Evolutionary conservation across 2,797 vertebrate species (phyloP), one percentile per base, ranked within the genome.

Genomic region (Chaetodon trifasciatus): DNA sequence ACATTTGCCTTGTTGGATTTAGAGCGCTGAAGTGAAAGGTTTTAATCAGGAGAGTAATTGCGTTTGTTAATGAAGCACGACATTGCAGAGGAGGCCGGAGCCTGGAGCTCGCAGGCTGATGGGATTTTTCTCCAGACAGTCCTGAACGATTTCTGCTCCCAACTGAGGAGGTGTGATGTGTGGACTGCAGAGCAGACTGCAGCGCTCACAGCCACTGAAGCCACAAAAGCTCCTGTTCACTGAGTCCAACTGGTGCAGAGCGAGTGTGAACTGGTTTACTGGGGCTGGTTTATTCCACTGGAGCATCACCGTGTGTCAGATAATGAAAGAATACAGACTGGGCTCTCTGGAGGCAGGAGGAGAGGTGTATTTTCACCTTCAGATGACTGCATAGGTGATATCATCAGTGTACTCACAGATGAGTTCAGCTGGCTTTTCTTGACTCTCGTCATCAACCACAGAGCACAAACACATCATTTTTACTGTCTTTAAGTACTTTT

Each of bases 31-130:
- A 89, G 84, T 84, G 81, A 88, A 79, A 87, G 84, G 78, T 78
- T 88, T 89, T 90, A 91, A 88, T 89, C 86, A 81, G 79, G 70
- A 84, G 82, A 86, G 81, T 88, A 87, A 90, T 89, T 89, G 86
- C 73, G 73, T 83, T 88, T 61, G 81, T 88, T 90, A 88, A 91
- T 89, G 87, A 89, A 88, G 83, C 86, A 83, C 84, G 64, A 85
- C 76, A 64, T 53, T 83, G 73, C 69, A 58, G 67, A 76, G 81
- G 77, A 79, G 80, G 72, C 56, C 47, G 32, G 9, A 81, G 83
- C 76, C 74, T 15, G 58, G 49, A 84, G 79, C 73, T 71, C 40
- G 50, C 24, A 6, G 61, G 72, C 71, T 83, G 85, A 83, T 79
- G 83, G 79, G 70, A 74, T 74, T 82, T 32, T 65, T 75, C 80